phyloP scores from a whole-genome alignment of 1,140 invertebrate genomes.

The Panagrolaimus sp. region DNA sequence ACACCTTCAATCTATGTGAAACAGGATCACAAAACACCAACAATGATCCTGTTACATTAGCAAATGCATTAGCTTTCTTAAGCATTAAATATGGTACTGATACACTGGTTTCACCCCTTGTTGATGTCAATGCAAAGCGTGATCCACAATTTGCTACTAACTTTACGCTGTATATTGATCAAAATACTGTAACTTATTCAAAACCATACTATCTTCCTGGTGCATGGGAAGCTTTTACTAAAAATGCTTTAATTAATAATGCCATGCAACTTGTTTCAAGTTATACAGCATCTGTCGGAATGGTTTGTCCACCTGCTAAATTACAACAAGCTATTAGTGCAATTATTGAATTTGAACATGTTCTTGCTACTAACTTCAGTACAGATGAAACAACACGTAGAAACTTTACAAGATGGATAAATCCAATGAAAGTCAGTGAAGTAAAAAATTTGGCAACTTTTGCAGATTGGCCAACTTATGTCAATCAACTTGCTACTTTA shows the following conservation, averaged over 20 bases:
- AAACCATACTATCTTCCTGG: neutral
- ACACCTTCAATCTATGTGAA: neutral
- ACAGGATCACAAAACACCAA: too few species aligned
- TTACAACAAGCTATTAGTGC: neutral
- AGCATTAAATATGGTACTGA: neutral
- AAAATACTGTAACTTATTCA: neutral
- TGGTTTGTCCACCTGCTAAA: neutral
- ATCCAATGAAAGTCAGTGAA: neutral
- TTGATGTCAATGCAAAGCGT: neutral
- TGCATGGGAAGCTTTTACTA: neutral
- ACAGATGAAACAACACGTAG: constrained; percentile 1
- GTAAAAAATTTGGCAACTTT: neutral
- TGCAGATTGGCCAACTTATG: neutral
- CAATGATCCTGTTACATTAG: neutral
- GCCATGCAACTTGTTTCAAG: neutral
- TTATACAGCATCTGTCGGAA: neutral
- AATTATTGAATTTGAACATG: neutral
- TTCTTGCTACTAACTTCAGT: neutral
- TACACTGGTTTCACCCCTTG: neutral
- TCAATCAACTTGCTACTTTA: neutral
- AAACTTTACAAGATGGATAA: neutral
- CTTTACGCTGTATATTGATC: neutral
- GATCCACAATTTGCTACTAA: neutral
- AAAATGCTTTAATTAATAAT: neutral
- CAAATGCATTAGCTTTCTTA: neutral